Percentiles rank a stretch among this genome's conserved stretches.
Evolutionary conservation across 2,888 invertebrate species (phyloP).

Genomic region (Athripsodes cinereus): DNA sequence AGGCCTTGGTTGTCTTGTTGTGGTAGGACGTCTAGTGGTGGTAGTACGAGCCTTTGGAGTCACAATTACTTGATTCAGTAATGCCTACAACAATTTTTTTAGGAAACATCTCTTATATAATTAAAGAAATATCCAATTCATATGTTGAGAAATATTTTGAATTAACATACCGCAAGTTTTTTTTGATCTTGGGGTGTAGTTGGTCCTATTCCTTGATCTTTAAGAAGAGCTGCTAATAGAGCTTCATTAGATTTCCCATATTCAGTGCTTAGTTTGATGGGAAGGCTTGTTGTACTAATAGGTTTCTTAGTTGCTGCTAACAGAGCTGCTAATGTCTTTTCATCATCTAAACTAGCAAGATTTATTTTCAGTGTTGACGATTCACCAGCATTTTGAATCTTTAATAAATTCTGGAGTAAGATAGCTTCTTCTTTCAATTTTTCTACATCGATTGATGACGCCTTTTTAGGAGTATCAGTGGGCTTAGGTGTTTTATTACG

Average conservation of each 20-base stretch:
- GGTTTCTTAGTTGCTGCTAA: slow-evolving; percentile 41
- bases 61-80: slow-evolving; percentile 54
- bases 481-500: slow-evolving; percentile 32
- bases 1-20: slow-evolving; percentile 42
- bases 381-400: slow-evolving; percentile 41
- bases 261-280: slow-evolving; percentile 45
- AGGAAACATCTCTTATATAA: slow-evolving; percentile 11
- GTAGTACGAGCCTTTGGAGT: slow-evolving; percentile 43
- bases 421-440: slow-evolving; percentile 48
- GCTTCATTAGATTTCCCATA: slow-evolving; percentile 63
- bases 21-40: slow-evolving; percentile 38
- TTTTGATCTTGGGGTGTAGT: slow-evolving; percentile 60
- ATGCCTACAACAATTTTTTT: slow-evolving; percentile 37
- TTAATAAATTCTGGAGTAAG: slow-evolving; percentile 43
- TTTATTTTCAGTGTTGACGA: slow-evolving; percentile 43
- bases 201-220: slow-evolving; percentile 67
- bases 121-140: slow-evolving; percentile 23
- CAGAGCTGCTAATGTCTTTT: slow-evolving; percentile 43
- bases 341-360: slow-evolving; percentile 42
- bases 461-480: slow-evolving; percentile 34
- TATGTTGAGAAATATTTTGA: neutral
- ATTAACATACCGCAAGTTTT: slow-evolving; percentile 48
- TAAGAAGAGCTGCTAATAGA: slow-evolving; percentile 61
- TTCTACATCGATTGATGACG: slow-evolving; percentile 39
- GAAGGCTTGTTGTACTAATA: slow-evolving; percentile 43